These are phyloP conservation scores for Aphelocoma californica DNA, from an alignment of 2,797 vertebrate genomes.

Conservation along the genomic window DNA sequence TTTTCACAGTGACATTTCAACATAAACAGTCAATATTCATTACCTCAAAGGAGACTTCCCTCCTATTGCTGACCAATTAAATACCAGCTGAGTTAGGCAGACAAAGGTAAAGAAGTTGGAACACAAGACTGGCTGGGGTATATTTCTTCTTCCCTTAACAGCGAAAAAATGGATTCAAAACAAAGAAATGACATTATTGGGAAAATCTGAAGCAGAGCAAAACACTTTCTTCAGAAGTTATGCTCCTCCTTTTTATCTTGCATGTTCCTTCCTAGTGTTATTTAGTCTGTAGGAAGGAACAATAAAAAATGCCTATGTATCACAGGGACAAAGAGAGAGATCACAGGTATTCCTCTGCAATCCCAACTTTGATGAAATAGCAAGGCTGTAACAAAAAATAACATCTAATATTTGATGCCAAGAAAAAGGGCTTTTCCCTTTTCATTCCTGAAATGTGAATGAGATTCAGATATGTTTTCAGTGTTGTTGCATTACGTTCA, in stretches of 20 bases:
- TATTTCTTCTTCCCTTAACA: conserved; percentile 52
- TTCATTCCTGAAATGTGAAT: conserved; percentile 18
- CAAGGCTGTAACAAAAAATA: not conserved
- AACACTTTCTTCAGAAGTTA: conserved; percentile 37
- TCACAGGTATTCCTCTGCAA: not conserved
- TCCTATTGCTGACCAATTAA: conserved; percentile 96
- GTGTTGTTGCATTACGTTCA: not conserved
- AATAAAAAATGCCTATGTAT: not conserved
- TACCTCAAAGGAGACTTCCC: conserved; percentile 89
- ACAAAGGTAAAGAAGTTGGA: conserved; percentile 76
- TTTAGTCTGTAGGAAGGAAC: not conserved
- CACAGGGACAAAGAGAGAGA: not conserved
- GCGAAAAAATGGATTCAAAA: conserved; percentile 61
- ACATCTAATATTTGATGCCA: not conserved
- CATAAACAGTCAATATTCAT: conserved; percentile 95
- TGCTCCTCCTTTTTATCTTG: conserved; percentile 41
- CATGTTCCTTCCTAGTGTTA: not conserved
- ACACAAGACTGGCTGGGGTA: conserved; percentile 47
- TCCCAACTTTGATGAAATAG: not conserved
- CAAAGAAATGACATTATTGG: conserved; percentile 45
- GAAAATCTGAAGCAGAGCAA: conserved; percentile 17
- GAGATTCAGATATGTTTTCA: conserved; percentile 41
- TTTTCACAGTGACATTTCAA: conserved; percentile 93
- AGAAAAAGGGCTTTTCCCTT: conserved; percentile 31
- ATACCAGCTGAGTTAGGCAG: conserved; percentile 88